Evolutionary conservation across 2,113 vertebrate genomes (phyloP).

Genomic region (Peromyscus leucopus): DNA sequence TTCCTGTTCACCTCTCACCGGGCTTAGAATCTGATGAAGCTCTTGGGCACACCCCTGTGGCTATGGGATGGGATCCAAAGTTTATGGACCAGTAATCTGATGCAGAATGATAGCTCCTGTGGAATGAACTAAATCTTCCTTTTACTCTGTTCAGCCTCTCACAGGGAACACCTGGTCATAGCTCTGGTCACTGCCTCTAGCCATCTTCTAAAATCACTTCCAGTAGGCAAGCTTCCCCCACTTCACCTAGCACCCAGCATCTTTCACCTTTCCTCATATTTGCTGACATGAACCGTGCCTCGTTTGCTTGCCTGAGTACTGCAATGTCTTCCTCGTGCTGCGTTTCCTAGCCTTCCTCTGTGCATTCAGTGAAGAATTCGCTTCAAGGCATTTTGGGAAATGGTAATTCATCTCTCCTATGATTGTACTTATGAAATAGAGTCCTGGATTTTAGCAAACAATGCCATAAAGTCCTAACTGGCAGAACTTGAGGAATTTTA

Average conservation of each 20-base stretch:
- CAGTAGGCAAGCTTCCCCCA: neutral
- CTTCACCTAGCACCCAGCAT: neutral
- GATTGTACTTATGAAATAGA: neutral
- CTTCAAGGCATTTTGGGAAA: neutral
- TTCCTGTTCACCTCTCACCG: conserved; percentile 25
- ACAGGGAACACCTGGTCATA: neutral
- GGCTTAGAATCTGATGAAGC: conserved; percentile 45
- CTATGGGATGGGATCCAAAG: conserved; percentile 62
- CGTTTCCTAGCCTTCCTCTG: neutral
- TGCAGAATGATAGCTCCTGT: conserved; percentile 64
- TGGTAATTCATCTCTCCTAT: neutral
- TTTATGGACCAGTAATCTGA: conserved; percentile 68
- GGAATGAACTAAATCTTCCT: conserved; percentile 38
- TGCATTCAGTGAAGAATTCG: neutral
- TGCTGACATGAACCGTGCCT: neutral
- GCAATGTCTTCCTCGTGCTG: neutral
- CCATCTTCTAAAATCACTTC: neutral
- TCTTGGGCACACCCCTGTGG: neutral
- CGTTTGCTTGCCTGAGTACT: neutral
- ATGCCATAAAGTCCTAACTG: neutral
- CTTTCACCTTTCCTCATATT: neutral
- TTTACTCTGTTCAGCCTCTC: conserved; percentile 1
- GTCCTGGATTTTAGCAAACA: neutral
- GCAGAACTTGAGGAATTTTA: neutral
- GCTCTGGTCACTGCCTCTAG: neutral